Evolutionary conservation across 1,140 invertebrate species (phyloP), one percentile per base, ranked within the genome.

Genomic region (Chrysomallon squamiferum): DNA sequence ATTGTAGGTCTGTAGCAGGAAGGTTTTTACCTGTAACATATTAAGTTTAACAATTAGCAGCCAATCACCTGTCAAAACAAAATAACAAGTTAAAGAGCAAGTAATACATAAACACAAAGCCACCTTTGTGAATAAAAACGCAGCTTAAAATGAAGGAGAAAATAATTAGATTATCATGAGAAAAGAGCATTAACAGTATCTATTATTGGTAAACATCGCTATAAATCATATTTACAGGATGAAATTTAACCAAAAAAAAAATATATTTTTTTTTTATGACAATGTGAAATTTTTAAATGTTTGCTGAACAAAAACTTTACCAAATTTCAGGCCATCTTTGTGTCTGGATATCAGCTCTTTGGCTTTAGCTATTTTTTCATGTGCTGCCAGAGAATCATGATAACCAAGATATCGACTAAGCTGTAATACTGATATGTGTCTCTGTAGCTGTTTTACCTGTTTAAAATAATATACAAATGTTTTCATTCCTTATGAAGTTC

Each of bases 401-500:
- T 85, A 83, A 4, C 92, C 92, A 71, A 91, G 89, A 75, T 90
- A 88, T 32, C 92, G 86, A 32, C 88, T 87, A 47, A 93, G 78
- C 81, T 93, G 90, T 56, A 92, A 77, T 13, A 89, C 88, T 73
- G 90, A 90, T 63, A 93, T 89, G 73, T 93, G 92, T 66, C 88
- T 85, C 69, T 92, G 89, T 89, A 93, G 90, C 84, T 92, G 88
- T 69, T 90, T 88, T 3, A 79, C 68, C 85, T 87, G 61, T 22
- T 72, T 69, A 56, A 50, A 25, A 58, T 35, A n/a, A 59, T 29
- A 32, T 38, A 38, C 15, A 38, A n/a, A n/a, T n/a, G n/a, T n/a
- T n/a, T n/a, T n/a, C n/a, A n/a, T n/a, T n/a, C n/a, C n/a, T n/a
- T n/a, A n/a, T n/a, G n/a, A n/a, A n/a, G n/a, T n/a, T n/a, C n/a